phyloP scores from a whole-genome alignment of 2,113 vertebrate genomes.

The Canis aureus region DNA sequence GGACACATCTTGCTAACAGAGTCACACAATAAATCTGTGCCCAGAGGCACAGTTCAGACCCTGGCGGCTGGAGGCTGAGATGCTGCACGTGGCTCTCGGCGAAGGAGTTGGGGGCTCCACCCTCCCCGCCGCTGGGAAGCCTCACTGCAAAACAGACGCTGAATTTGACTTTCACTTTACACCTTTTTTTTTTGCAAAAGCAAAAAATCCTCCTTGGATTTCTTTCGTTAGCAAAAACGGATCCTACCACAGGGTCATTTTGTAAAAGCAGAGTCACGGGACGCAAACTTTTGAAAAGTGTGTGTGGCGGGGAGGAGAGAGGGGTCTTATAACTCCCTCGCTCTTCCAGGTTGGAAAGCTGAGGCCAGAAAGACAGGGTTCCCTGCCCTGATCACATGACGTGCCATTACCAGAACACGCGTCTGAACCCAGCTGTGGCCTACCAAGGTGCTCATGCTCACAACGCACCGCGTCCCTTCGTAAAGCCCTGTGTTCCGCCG shows the following conservation, averaged over 20 bases:
- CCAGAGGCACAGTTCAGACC: neutral
- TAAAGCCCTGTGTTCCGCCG: neutral
- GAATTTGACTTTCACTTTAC: neutral
- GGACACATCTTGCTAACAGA: neutral
- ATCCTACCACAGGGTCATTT: neutral
- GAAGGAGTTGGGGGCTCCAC: neutral
- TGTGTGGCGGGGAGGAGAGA: too few species aligned
- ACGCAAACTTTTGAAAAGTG: neutral
- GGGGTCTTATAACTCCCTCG: too few species aligned
- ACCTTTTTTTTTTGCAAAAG: neutral
- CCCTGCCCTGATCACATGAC: neutral
- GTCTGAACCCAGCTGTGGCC: neutral
- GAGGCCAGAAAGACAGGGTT: neutral
- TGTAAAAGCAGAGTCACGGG: neutral
- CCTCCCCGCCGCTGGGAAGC: neutral
- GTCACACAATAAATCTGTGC: neutral
- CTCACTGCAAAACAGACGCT: neutral
- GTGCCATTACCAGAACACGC: neutral
- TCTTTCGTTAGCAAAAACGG: neutral
- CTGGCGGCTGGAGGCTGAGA: neutral
- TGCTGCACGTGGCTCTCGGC: neutral
- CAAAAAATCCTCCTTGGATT: neutral
- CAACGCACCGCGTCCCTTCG: fast-evolving
- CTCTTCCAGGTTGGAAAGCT: neutral
- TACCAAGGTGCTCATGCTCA: neutral